phyloP scores from a whole-genome alignment of 2,113 vertebrate genomes.

The Casuarius casuarius region DNA sequence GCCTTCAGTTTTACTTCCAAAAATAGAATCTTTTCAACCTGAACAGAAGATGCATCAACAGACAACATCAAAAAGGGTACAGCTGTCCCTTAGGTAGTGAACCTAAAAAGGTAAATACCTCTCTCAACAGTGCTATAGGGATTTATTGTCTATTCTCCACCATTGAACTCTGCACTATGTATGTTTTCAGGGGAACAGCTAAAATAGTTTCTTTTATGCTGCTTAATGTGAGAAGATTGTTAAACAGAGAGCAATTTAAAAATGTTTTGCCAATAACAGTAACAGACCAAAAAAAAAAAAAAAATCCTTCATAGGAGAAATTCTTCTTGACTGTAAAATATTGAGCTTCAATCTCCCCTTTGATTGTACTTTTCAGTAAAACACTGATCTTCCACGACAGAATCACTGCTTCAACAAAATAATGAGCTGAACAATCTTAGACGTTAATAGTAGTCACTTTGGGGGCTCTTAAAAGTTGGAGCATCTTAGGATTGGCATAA shows the following conservation, averaged over 20 bases:
- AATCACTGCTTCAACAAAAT: background rate
- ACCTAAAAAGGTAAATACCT: background rate
- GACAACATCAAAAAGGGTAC: background rate
- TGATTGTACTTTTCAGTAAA: background rate
- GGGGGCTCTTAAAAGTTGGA: background rate
- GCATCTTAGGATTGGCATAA: no score
- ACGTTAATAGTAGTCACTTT: background rate
- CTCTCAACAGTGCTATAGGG: no score
- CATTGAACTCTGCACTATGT: no score
- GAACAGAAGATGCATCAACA: background rate
- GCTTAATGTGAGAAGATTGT: background rate
- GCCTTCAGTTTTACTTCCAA: background rate
- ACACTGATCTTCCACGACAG: fast-evolving
- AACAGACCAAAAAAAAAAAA: background rate
- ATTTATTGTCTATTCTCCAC: no score
- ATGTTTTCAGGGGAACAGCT: background rate
- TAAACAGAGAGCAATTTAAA: background rate
- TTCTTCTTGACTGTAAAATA: background rate
- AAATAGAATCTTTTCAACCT: background rate
- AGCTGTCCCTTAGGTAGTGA: background rate
- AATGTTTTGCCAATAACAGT: background rate
- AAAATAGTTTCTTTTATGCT: background rate
- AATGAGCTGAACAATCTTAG: background rate
- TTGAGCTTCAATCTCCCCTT: fast-evolving
- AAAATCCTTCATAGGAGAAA: background rate